Base-by-base conservation (phyloP, 1,140 invertebrate genomes). In the Drosophila sp. region DNA sequence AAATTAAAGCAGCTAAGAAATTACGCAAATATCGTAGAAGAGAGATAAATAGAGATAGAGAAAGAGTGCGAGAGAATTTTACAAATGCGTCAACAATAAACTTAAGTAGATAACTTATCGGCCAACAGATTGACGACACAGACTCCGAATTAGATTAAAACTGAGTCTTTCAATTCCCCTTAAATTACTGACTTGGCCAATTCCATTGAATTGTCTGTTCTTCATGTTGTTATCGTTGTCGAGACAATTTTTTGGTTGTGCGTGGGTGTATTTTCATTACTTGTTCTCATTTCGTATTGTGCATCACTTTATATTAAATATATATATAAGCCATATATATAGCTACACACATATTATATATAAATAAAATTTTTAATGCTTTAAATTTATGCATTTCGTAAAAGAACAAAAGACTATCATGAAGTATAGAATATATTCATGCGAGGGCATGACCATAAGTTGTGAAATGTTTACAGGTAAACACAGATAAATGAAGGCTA, bases 1-100 rank as follows among this genome's bases (percentile, higher is more conserved):
- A 67, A 76, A 62, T 62, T 59, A 58, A 72, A 72, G 45, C 50
- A 59, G 41, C 40, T 65, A 46, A 54, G 67, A 66, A 66, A 45
- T 72, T 58, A 34, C 16, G 41, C 14, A 62, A 54, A 66, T 29
- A 45, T 38, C 21, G 13, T 34, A 2, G 21, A 21, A 65, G 3
- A 34, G n/a, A n/a, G n/a, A n/a, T n/a, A n/a, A n/a, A n/a, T n/a
- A n/a, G 34, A 7, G 13, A 36, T 11, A n/a, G 9, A 9, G 34
- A 13, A 3, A 16, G 5, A 8, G 14, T 4, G 13, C 9, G 43
- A 13, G 43, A 2, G 27, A 7, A 21, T 32, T n/a, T n/a, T n/a
- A 38, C 11, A 57, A 72, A 58, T 66, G 62, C 51, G 69, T 66
- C 62, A 72, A 72, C 32, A 51, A 41, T 36, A 32, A 61, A 51